Base-by-base conservation (phyloP, 2,888 invertebrate genomes). In the Myopa testacea region DNA sequence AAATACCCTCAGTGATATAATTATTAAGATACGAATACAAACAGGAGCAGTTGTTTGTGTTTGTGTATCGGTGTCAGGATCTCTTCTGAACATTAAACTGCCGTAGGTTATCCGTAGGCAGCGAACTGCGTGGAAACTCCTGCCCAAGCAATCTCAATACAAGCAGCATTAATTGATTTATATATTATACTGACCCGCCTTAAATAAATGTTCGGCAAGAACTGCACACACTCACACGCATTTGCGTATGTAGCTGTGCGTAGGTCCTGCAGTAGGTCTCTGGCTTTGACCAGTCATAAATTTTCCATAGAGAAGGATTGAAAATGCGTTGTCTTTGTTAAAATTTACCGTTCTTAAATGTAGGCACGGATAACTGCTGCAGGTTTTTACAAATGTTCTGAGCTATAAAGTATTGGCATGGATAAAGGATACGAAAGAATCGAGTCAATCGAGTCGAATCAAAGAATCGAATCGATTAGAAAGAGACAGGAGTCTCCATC, bases 91-190 rank as follows among this genome's bases (percentile, higher is more conserved):
- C 10, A 45, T 45, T 45, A 8, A 45, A 45, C 45, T 2, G 45
- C 45, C 10, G 45, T 1, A 6, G 45, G 45, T 45, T 45, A 6
- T 10, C 7, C 10, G 45, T 10, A 45, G 45, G 4, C 1, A 10
- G 45, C 10, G 4, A 45, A 45, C 45, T 45, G 10, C 45, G 45
- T 45, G 10, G 45, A 45, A 45, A 10, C 45, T 45, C 45, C 45
- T 10, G 45, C 1, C 26, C 16, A 19, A 12, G 45, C 6, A 1
- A 6, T 45, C 3, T 55, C 55, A 55, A n/a, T 55, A n/a, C 5
- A 55, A 55, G 55, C 67, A 67, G 38, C 16, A 67, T 8, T 40
- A 67, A 67, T 67, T n/a, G 40, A 67, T 67, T 67, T 63, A 40
- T 67, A 12, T 16, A n/a, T n/a, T 40, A 4, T 14, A 67, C n/a